phyloP scores from a whole-genome alignment of 2,113 vertebrate species.

The Rattus norvegicus region DNA sequence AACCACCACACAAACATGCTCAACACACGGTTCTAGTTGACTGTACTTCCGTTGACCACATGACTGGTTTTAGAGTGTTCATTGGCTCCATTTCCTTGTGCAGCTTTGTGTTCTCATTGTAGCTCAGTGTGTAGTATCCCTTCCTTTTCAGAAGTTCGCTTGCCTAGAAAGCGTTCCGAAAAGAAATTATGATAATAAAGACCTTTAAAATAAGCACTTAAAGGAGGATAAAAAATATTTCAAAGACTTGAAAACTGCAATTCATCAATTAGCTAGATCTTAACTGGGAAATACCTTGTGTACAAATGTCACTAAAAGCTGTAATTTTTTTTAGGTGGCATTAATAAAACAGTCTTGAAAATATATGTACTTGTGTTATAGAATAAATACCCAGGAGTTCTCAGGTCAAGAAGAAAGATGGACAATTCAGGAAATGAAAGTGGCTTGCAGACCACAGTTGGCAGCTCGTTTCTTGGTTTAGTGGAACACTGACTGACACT shows the following conservation, averaged over 20 bases:
- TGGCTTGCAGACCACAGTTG: not conserved
- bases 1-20: not conserved
- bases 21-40: not conserved
- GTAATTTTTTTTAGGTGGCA: not conserved
- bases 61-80: not conserved
- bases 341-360: not conserved
- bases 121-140: not conserved
- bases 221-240: not conserved
- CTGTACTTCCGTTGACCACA: not conserved
- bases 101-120: not conserved
- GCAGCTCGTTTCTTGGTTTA: not conserved
- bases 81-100: not conserved
- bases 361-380: not conserved
- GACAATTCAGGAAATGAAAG: conserved; percentile 8
- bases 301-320: not conserved
- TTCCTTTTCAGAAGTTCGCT: not conserved
- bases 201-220: not conserved
- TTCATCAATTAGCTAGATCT: not conserved
- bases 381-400: not conserved
- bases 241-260: not conserved
- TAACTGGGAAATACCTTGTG: not conserved
- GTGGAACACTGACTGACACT: not conserved
- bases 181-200: not conserved
- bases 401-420: not conserved
- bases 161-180: not conserved